Evolutionary conservation across 2,888 invertebrate genomes (phyloP).

Genomic region (Nowickia ferox): DNA sequence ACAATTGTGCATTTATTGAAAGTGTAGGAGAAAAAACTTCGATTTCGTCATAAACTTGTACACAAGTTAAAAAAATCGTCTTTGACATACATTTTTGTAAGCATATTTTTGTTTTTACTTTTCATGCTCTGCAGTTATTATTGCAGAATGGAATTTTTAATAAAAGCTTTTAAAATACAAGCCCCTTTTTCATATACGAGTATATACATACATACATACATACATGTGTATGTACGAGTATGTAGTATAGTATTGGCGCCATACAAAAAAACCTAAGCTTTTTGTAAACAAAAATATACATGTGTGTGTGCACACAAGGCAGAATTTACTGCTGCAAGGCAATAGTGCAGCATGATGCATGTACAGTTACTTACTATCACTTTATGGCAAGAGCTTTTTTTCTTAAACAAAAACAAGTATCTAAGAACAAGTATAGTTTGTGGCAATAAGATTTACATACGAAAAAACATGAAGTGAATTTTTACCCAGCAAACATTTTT

Average conservation of each 20-base stretch:
- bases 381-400: conserved; percentile 8
- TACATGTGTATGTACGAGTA: background rate
- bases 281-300: background rate
- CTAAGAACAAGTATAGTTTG: background rate
- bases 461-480: background rate
- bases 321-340: conserved; percentile 7
- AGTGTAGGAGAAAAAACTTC: background rate
- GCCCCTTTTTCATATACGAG: conserved; percentile 36
- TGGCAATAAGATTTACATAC: background rate
- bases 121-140: conserved; percentile 33
- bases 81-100: background rate
- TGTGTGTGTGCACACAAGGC: background rate
- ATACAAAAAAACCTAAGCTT: conserved; percentile 19
- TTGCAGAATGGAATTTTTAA: conserved; percentile 16
- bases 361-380: background rate
- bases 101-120: background rate
- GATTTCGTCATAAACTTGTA: background rate
- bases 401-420: background rate
- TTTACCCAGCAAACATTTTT: too few relatives aligned
- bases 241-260: conserved; percentile 18
- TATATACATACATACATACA: too few relatives aligned
- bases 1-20: background rate
- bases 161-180: conserved; percentile 42
- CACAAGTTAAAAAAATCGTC: background rate
- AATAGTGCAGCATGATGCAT: conserved; percentile 16